These are phyloP conservation scores for Vultur gryphus DNA, from an alignment of 2,797 vertebrate species.

Conservation along the genomic window DNA sequence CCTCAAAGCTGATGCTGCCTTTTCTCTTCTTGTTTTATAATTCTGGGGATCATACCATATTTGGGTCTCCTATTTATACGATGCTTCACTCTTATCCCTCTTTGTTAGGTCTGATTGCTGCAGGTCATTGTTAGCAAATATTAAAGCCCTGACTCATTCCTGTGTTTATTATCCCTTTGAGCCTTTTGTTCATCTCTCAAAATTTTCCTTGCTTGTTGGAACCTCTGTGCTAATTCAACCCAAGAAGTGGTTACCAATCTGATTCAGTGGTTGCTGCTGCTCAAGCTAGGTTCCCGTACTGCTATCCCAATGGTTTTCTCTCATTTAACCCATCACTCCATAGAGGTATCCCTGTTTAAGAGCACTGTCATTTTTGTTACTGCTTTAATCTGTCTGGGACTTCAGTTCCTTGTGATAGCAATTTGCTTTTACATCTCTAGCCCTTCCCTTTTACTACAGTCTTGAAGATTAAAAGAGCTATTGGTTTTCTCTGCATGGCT, in stretches of 20 bases:
- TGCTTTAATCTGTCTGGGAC: background rate
- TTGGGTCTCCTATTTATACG: background rate
- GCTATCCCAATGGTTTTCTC: background rate
- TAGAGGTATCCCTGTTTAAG: background rate
- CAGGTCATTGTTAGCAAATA: background rate
- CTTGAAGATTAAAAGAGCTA: background rate
- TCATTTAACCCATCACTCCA: background rate
- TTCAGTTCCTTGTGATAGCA: background rate
- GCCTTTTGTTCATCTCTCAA: background rate
- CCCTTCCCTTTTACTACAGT: background rate
- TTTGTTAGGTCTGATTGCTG: background rate
- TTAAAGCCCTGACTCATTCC: background rate
- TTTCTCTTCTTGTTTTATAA: background rate
- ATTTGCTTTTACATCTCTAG: background rate
- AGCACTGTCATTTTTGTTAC: background rate
- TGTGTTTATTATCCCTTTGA: background rate
- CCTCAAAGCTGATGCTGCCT: background rate
- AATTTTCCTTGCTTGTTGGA: background rate
- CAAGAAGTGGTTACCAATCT: background rate
- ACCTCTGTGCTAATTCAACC: background rate
- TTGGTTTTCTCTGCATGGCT: background rate
- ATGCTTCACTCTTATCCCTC: background rate
- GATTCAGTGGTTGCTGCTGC: background rate
- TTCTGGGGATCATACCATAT: background rate
- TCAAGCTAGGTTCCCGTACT: background rate